These are phyloP conservation scores for Acanthosepion pharaonis DNA, from an alignment of 2,888 invertebrate species.

Conservation along the genomic window DNA sequence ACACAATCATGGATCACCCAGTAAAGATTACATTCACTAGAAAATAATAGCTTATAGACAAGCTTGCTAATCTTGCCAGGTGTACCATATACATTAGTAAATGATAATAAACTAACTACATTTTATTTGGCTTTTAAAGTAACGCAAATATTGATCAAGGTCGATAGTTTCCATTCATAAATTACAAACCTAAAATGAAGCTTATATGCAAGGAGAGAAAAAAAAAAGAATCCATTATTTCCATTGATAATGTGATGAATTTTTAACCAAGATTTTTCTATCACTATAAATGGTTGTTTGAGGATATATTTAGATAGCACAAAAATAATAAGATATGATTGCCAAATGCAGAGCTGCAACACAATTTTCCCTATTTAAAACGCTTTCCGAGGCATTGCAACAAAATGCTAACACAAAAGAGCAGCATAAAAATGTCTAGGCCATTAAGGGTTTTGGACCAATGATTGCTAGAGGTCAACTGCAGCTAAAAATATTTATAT, in stretches of 20 bases:
- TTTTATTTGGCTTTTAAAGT: too few relatives aligned
- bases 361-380: background rate
- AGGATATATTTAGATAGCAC: background rate
- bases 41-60: too few relatives aligned
- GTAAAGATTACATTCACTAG: too few relatives aligned
- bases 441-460: background rate
- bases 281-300: background rate
- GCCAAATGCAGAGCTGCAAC: background rate
- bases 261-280: too few relatives aligned
- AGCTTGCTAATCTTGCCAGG: too few relatives aligned
- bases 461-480: background rate
- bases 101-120: too few relatives aligned
- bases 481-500: background rate
- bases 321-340: background rate
- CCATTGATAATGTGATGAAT: too few relatives aligned
- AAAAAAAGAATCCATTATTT: too few relatives aligned
- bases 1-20: too few relatives aligned
- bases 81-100: too few relatives aligned
- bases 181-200: background rate
- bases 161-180: too few relatives aligned
- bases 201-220: background rate
- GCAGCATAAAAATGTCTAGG: background rate
- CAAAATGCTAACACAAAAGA: background rate
- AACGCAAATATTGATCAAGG: too few relatives aligned
- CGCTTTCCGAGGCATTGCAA: background rate